Evolutionary conservation across 2,888 invertebrate genomes (phyloP).

Genomic region (Dicranocentrus wangi): DNA sequence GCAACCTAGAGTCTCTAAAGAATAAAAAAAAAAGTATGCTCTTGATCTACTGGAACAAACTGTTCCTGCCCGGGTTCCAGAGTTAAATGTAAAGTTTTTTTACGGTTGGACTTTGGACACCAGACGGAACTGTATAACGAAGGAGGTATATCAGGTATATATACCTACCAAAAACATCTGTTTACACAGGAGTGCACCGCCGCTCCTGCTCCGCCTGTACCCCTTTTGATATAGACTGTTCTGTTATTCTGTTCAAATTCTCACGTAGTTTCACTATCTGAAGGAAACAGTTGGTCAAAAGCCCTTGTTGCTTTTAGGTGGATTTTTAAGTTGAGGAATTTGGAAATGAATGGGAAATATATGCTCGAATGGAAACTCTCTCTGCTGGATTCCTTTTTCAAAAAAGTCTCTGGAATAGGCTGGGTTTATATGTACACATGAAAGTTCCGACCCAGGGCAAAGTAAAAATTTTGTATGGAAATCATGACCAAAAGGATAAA

Average conservation of each 20-base stretch:
- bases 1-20: too few species aligned
- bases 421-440: too few species aligned
- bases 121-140: too few species aligned
- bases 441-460: too few species aligned
- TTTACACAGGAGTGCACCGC: conserved; percentile 4
- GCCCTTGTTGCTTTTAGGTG: conserved; percentile 10
- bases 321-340: neutral
- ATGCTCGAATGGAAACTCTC: conserved; percentile 16
- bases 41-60: conserved; percentile 3
- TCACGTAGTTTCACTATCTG: conserved; percentile 33
- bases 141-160: neutral
- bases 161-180: conserved; percentile 11
- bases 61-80: too few species aligned
- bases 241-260: conserved; percentile 23
- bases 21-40: neutral
- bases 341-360: neutral
- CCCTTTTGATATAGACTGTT: too few species aligned
- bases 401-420: too few species aligned
- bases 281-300: neutral
- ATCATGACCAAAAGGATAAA: too few species aligned
- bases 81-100: too few species aligned
- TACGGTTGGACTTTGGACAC: too few species aligned
- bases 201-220: neutral
- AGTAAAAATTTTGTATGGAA: too few species aligned
- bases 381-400: neutral